phyloP scores from a whole-genome alignment of 1,140 invertebrate species.

The Augochlora pura region DNA sequence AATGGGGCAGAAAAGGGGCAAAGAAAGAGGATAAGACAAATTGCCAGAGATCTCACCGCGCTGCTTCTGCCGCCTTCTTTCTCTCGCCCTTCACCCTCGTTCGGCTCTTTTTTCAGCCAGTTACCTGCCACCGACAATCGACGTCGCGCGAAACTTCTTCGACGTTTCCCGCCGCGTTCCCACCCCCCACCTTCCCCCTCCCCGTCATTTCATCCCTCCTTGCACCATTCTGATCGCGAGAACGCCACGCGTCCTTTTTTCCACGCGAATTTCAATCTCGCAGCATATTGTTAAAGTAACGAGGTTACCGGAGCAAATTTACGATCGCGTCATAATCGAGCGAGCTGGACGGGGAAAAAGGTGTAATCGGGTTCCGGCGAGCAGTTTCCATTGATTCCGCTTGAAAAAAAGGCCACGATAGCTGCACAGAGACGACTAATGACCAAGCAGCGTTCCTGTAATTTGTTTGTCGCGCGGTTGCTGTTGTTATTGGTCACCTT shows the following conservation, averaged over 20 bases:
- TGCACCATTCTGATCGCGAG: too few species aligned
- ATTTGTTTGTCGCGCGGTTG: too few species aligned
- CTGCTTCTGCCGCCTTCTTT: conserved; percentile 41
- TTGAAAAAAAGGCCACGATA: neutral
- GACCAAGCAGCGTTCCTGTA: too few species aligned
- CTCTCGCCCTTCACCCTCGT: neutral
- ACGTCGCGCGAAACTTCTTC: conserved; percentile 36
- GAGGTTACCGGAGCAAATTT: conserved; percentile 38
- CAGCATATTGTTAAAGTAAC: conserved; percentile 11
- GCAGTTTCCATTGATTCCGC: neutral
- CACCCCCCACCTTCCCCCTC: too few species aligned
- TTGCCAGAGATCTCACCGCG: conserved; percentile 72
- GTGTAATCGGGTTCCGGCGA: conserved; percentile 5
- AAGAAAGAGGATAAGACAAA: conserved; percentile 71
- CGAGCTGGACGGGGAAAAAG: neutral
- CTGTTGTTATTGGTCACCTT: too few species aligned
- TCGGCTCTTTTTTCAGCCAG: conserved; percentile 28
- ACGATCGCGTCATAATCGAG: conserved; percentile 25
- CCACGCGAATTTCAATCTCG: conserved; percentile 33
- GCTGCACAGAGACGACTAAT: neutral
- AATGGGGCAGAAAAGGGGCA: conserved; percentile 36
- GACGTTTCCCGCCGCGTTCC: neutral
- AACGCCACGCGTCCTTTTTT: neutral
- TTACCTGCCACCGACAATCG: conserved; percentile 57
- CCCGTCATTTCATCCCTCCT: too few species aligned